Evolutionary conservation across 2,113 vertebrate species (phyloP), one percentile per base, ranked within the genome.

Genomic region (Upupa epops): DNA sequence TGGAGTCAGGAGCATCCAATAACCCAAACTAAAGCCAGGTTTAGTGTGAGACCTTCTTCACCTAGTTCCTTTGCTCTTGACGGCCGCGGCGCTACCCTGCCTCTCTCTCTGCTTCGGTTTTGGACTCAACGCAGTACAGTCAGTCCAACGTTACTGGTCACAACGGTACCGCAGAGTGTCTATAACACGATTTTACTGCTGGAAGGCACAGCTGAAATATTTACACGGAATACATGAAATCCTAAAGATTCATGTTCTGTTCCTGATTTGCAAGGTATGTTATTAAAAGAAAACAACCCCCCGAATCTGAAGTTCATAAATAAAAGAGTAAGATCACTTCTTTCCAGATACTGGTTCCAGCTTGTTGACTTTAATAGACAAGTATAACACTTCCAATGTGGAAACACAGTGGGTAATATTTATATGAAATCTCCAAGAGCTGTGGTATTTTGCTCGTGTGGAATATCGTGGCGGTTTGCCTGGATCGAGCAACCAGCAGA

Each of bases 401-500:
- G 97, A 97, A 98, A 97, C 98, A 97, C 98, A 97, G 98, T 98
- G 98, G 98, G 98, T 98, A 98, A 98, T 98, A 98, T 97, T 98
- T 98, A 97, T 98, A 96, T 89, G 96, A 97, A 97, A 97, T 97
- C 95, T 97, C 96, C 90, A 97, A 96, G 96, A 98, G 97, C 95
- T 52, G n/a, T 97, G 96, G 94, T 96, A 96, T 97, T 94, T 97
- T 98, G 97, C 95, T 98, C 97, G 94, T 96, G 96, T 93, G 92
- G 94, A 97, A 98, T 96, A 98, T 97, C 84, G 91, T 98, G 98
- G 97, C 98, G 97, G 97, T 95, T 97, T 98, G 98, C 98, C 98
- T 99, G 98, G 98, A 98, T 98, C 97, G 96, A 98, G 98, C 98
- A 99, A 98, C 98, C 97, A 98, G 98, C 97, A 98, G 98, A 99